phyloP scores from a whole-genome alignment of 2,797 vertebrate genomes.

The Sphenodon punctatus region DNA sequence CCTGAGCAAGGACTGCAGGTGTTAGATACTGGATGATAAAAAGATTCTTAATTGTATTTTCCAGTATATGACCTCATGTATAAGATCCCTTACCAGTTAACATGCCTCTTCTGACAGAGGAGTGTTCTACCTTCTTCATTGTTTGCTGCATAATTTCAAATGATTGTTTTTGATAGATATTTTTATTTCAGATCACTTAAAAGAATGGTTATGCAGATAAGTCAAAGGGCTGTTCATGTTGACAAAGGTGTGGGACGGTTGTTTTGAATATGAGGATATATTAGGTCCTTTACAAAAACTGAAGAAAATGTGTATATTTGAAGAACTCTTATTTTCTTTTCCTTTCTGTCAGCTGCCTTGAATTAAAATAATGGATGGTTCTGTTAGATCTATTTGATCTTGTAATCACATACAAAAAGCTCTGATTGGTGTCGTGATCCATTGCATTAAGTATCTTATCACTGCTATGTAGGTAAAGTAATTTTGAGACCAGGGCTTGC shows the following conservation, averaged over 20 bases:
- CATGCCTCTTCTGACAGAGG: neutral
- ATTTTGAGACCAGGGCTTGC: neutral
- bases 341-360: neutral
- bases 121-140: neutral
- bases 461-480: neutral
- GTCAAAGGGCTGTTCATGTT: neutral
- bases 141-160: neutral
- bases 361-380: slow-evolving; percentile 1
- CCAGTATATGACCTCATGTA: neutral
- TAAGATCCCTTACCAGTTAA: neutral
- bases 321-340: neutral
- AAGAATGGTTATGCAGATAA: neutral
- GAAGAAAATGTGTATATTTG: neutral
- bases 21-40: slow-evolving; percentile 12
- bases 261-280: neutral
- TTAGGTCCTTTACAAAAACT: neutral
- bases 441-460: slow-evolving; percentile 13
- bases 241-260: neutral
- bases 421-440: slow-evolving; percentile 1
- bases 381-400: neutral
- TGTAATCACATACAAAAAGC: slow-evolving; percentile 22
- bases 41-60: neutral
- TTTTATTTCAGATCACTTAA: neutral
- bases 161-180: neutral
- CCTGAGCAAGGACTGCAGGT: neutral